Evolutionary conservation across 2,888 invertebrate genomes (phyloP).

Genomic region (Synergus japonicus): DNA sequence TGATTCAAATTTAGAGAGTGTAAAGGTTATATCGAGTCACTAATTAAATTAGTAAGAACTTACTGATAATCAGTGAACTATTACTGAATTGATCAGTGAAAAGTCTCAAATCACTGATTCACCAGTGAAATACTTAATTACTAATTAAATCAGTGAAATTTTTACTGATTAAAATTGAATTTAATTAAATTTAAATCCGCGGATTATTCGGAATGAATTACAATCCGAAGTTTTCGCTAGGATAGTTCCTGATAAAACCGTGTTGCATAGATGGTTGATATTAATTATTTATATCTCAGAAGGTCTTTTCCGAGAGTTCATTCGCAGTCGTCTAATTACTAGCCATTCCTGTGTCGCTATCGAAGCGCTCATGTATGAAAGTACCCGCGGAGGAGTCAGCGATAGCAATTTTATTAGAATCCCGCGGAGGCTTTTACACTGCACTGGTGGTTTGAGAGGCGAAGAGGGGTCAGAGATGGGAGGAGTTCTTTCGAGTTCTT

Average conservation of each 20-base stretch:
- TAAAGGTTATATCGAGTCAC: too few relatives aligned
- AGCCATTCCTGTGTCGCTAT: constrained; percentile 27
- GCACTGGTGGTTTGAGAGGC: constrained; percentile 43
- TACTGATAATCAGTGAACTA: too few relatives aligned
- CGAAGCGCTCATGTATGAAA: constrained; percentile 8
- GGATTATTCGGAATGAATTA: too few relatives aligned
- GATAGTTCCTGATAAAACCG: constrained; percentile 27
- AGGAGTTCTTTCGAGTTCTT: constrained; percentile 63
- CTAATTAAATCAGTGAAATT: too few relatives aligned
- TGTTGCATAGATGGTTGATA: background rate
- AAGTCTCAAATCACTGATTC: too few relatives aligned
- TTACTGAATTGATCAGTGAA: too few relatives aligned
- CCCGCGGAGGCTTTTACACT: background rate
- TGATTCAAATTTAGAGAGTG: too few relatives aligned
- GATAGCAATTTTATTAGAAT: constrained; percentile 37
- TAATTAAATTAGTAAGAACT: too few relatives aligned
- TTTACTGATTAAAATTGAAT: too few relatives aligned
- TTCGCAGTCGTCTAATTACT: constrained; percentile 8
- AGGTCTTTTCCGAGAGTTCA: background rate
- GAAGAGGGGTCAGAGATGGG: constrained; percentile 60
- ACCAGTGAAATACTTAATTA: too few relatives aligned
- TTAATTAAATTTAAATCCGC: too few relatives aligned
- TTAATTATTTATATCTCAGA: constrained; percentile 23
- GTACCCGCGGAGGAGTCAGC: constrained; percentile 42
- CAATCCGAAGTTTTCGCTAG: too few relatives aligned